These are phyloP conservation scores for Plemyria rubiginata DNA, from an alignment of 2,888 invertebrate genomes.

Conservation along the genomic window DNA sequence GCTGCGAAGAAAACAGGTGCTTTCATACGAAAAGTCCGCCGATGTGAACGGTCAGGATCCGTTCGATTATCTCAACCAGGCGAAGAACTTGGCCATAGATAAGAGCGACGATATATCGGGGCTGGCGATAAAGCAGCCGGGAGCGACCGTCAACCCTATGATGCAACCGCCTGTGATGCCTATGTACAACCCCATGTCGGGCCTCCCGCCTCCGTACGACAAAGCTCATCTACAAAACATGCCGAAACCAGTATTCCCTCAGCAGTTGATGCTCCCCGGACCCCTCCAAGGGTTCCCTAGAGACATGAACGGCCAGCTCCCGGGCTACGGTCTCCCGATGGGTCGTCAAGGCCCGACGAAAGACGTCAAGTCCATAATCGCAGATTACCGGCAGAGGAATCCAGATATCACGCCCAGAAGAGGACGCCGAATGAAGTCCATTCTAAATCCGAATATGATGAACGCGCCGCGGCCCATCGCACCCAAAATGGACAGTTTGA, in stretches of 20 bases:
- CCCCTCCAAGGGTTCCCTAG: constrained; percentile 71
- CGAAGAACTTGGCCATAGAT: constrained; percentile 76
- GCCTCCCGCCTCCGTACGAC: constrained; percentile 77
- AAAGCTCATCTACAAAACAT: constrained; percentile 75
- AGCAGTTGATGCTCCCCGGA: constrained; percentile 74
- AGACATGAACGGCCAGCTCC: constrained; percentile 85
- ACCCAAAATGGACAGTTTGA: constrained; percentile 69
- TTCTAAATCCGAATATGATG: constrained; percentile 78
- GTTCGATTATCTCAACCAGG: constrained; percentile 74
- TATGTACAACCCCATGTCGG: constrained; percentile 72
- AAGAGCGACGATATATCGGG: constrained; percentile 81
- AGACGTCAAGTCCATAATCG: constrained; percentile 92
- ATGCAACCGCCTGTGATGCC: constrained; percentile 71
- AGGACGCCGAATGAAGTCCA: constrained; percentile 86
- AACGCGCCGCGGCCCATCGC: constrained; percentile 73
- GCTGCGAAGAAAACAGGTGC: constrained; percentile 88
- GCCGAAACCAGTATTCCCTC: constrained; percentile 75
- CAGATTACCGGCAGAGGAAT: constrained; percentile 91
- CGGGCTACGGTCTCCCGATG: constrained; percentile 81
- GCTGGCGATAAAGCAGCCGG: constrained; percentile 70
- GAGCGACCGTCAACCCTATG: constrained; percentile 63
- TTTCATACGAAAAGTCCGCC: constrained; percentile 76
- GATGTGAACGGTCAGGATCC: constrained; percentile 76
- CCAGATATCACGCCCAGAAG: constrained; percentile 89
- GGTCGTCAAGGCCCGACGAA: constrained; percentile 91